Conservation (phyloP, 2,888 invertebrate genomes). For the Trissoscelio sp. region DNA sequence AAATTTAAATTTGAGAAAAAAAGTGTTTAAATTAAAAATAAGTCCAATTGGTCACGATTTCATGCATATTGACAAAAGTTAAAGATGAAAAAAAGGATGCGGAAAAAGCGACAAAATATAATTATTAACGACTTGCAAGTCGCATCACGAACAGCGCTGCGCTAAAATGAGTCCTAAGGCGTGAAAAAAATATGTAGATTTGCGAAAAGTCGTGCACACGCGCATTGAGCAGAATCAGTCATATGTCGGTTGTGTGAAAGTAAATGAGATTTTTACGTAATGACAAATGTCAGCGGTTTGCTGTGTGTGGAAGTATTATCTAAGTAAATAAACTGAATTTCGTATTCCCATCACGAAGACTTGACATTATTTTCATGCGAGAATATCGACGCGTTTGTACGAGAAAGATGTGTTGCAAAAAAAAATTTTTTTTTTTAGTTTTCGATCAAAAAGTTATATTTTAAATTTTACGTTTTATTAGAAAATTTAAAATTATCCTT, state of each 20-base stretch:
- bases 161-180: background rate
- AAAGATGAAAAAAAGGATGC: background rate
- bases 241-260: slow-evolving; percentile 48
- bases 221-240: slow-evolving; percentile 31
- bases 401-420: no score
- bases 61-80: background rate
- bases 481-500: no score
- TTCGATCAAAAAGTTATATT: no score
- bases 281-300: slow-evolving; percentile 36
- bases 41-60: background rate
- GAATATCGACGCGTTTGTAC: no score
- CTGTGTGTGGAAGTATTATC: slow-evolving; percentile 25
- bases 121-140: background rate
- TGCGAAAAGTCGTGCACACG: slow-evolving; percentile 26
- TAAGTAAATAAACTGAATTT: slow-evolving; percentile 47
- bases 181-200: slow-evolving; percentile 21
- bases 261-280: slow-evolving; percentile 54
- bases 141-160: background rate
- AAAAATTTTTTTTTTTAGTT: no score
- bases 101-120: background rate
- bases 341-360: slow-evolving; percentile 45
- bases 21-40: background rate
- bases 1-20: background rate
- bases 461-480: no score
- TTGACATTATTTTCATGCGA: no score